Base-by-base conservation (phyloP, 2,888 invertebrate genomes). In the Leptinotarsa juncta region DNA sequence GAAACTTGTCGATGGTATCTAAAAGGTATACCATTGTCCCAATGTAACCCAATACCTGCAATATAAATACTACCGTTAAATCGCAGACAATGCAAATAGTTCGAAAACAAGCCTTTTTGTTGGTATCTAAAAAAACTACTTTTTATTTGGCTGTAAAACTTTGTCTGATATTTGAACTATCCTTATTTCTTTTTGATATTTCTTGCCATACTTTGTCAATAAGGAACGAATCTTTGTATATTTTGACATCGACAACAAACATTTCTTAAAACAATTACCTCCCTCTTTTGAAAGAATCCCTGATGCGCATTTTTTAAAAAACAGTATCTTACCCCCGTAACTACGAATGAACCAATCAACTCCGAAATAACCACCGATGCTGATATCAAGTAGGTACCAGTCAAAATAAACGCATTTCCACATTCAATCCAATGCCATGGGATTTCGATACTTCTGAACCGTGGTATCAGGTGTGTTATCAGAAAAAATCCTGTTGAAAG, bases 1-100 rank as follows among this genome's bases (percentile, higher is more conserved):
- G 80, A 69, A 82, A 83, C 65, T 81, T 82, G 23, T 84, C 82
- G 16, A 83, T 74, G 1, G 81, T 79, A 71, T 85, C 84, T 48
- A 84, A 57, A 18, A 78, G 70, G 67, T 85, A 85, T 7, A 79
- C 78, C 53, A 80, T 73, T 7, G 81, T 73, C 10, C 77, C 68
- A 15, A 81, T 69, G 65, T 77, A 83, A n/a, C 84, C 84, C 32
- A 81, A 73, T 3, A 83, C 74, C 84, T 83, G 72, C 68, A 79
- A 79, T 70, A 3, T 1, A 70, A 23, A 15, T n/a, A 49, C 2
- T 20, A 20, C 51, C 12, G 50, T n/a, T 49, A 4, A 51, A 49
- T 7, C 32, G 7, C 32, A 32, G 32, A 32, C 32, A 32, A 32
- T 32, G 32, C 32, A 32, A 32, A 32, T 32, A 32, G 32, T 32